Conservation (phyloP, 2,113 vertebrate genomes). For the Sorex fumeus region DNA sequence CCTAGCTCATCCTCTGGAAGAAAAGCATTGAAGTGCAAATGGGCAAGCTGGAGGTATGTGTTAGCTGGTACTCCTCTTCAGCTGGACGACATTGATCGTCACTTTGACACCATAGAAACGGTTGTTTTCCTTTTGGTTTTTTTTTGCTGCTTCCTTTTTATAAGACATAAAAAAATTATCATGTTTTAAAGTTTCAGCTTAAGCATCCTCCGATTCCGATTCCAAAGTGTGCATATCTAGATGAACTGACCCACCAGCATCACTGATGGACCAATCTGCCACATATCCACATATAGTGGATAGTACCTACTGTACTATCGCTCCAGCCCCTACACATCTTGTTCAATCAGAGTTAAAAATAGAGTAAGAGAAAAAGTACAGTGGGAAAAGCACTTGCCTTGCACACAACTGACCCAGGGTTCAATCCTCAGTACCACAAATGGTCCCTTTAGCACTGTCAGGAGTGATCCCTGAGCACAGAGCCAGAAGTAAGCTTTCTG, state of each 20-base stretch:
- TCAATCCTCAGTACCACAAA: no score
- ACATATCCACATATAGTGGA: no score
- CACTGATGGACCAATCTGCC: no score
- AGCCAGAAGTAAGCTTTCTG: no score
- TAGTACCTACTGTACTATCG: no score
- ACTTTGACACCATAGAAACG: no score
- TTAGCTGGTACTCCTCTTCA: background rate
- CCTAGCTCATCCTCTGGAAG: background rate
- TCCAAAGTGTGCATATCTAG: background rate
- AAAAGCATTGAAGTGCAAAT: background rate
- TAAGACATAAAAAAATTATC: background rate
- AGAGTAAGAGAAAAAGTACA: background rate
- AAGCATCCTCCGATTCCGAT: background rate
- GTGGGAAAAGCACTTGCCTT: no score
- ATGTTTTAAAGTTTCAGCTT: background rate
- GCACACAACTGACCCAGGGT: no score
- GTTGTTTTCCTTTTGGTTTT: conserved; percentile 19
- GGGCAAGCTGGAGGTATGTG: background rate
- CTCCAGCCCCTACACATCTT: background rate
- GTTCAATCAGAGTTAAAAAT: conserved; percentile 43
- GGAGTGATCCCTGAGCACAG: no score
- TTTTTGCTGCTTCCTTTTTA: background rate
- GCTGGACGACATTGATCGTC: no score
- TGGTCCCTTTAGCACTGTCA: no score
- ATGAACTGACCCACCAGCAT: background rate